A percentile compares a stretch with the other conserved stretches of the same genome.
These are phyloP conservation scores for Lateolabrax maculatus DNA, from an alignment of 2,797 vertebrate species.

Conservation along the genomic window DNA sequence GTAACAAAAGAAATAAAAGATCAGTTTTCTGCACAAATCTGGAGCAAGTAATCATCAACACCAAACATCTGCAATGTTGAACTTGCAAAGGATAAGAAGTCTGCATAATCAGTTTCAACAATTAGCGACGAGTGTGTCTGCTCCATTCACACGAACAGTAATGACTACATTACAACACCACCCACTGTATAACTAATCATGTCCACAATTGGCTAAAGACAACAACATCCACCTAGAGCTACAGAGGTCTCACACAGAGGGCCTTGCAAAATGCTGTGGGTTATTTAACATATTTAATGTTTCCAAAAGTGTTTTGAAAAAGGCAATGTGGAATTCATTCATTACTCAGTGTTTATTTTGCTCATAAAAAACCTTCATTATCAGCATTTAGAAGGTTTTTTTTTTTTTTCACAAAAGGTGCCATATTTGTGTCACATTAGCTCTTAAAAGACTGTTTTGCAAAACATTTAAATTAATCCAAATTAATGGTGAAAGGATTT, in stretches of 20 bases:
- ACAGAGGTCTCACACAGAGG: constrained; percentile 32
- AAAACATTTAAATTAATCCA: constrained; percentile 23
- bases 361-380: constrained; percentile 16
- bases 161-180: constrained; percentile 25
- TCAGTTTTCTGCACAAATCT: constrained; percentile 4
- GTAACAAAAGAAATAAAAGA: constrained; percentile 5
- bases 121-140: not conserved
- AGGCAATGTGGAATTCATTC: constrained; percentile 43
- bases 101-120: not conserved
- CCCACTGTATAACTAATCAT: constrained; percentile 35
- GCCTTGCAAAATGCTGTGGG: constrained; percentile 5
- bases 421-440: constrained; percentile 38
- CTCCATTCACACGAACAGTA: not conserved
- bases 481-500: constrained; percentile 30
- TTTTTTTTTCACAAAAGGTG: constrained; percentile 14
- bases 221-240: constrained; percentile 43
- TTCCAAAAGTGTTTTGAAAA: constrained; percentile 52
- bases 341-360: constrained; percentile 37
- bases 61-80: constrained; percentile 6
- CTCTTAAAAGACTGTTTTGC: constrained; percentile 20
- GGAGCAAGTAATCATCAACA: not conserved
- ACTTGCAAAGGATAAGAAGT: constrained; percentile 2
- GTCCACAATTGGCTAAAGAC: constrained; percentile 31
- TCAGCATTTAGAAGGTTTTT: constrained; percentile 24
- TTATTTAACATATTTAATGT: constrained; percentile 42